A percentile compares a stretch with the other conserved stretches of the same genome.
Conservation (phyloP, 2,797 vertebrate species). For the Epinephelus coioides region DNA sequence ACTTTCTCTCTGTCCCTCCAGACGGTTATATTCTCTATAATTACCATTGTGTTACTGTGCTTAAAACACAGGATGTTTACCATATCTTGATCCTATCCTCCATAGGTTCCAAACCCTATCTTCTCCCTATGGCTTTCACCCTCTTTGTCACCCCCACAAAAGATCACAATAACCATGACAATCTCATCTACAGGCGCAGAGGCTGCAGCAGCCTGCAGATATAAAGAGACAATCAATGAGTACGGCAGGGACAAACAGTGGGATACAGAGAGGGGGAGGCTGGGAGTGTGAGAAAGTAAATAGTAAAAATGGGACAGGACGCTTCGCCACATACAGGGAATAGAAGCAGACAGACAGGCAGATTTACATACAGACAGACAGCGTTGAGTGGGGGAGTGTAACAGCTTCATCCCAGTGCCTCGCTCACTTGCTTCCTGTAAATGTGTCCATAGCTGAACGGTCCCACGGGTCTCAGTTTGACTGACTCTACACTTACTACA, state of each 20-base stretch:
- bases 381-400: conserved; percentile 43
- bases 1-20: conserved; percentile 1
- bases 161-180: conserved; percentile 79
- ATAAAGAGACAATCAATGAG: conserved; percentile 75
- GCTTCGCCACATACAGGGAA: conserved; percentile 40
- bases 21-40: conserved; percentile 19
- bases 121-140: conserved; percentile 63
- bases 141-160: conserved; percentile 72
- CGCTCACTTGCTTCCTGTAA: conserved; percentile 63
- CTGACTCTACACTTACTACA: conserved; percentile 58
- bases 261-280: conserved; percentile 51
- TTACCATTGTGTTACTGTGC: conserved; percentile 29
- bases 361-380: conserved; percentile 60
- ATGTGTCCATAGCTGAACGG: conserved; percentile 53
- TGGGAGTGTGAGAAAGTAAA: conserved; percentile 81
- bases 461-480: conserved; percentile 57
- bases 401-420: conserved; percentile 41
- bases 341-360: conserved; percentile 39
- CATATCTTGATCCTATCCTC: conserved; percentile 51
- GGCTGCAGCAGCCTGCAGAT: conserved; percentile 55
- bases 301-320: conserved; percentile 66
- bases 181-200: conserved; percentile 75
- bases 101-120: conserved; percentile 49
- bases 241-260: conserved; percentile 67
- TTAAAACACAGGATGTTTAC: conserved; percentile 60